Evolutionary conservation across 2,888 invertebrate species (phyloP).

Genomic region (Lampropteryx suffumata): DNA sequence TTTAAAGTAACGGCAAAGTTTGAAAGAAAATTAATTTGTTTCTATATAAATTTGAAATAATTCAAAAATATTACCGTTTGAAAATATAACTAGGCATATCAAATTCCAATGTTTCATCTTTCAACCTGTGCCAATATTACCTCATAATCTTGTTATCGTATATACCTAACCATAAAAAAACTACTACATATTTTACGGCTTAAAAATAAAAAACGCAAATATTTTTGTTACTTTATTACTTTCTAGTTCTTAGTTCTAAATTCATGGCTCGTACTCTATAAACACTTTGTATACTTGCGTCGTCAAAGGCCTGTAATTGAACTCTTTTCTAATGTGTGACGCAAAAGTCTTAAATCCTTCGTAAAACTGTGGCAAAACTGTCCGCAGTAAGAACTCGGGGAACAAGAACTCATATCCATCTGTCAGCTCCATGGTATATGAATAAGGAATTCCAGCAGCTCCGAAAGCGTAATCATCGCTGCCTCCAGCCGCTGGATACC

Average conservation of each 20-base stretch:
- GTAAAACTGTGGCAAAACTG: conserved; percentile 61
- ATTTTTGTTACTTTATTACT: conserved; percentile 10
- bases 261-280: neutral
- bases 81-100: conserved; percentile 14
- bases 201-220: conserved; percentile 11
- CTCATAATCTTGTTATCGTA: conserved; percentile 3
- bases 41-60: neutral
- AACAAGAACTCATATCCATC: conserved; percentile 85
- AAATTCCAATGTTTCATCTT: conserved; percentile 53
- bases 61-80: conserved; percentile 9
- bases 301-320: conserved; percentile 42
- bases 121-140: neutral
- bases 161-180: conserved; percentile 13
- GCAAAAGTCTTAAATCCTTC: conserved; percentile 66
- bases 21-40: too few species aligned
- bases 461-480: conserved; percentile 85
- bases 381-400: conserved; percentile 73
- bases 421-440: conserved; percentile 85
- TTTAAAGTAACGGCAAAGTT: too few species aligned
- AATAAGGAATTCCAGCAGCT: conserved; percentile 75
- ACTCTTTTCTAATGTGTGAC: conserved; percentile 58
- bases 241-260: conserved; percentile 1
- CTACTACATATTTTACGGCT: conserved; percentile 1
- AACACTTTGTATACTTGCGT: neutral
- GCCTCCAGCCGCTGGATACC: conserved; percentile 84